A percentile compares a stretch with the other conserved stretches of the same genome.
Conservation (phyloP, 30 jellyfish, hydroid and myxozoan species). For the Morbakka virulenta region DNA sequence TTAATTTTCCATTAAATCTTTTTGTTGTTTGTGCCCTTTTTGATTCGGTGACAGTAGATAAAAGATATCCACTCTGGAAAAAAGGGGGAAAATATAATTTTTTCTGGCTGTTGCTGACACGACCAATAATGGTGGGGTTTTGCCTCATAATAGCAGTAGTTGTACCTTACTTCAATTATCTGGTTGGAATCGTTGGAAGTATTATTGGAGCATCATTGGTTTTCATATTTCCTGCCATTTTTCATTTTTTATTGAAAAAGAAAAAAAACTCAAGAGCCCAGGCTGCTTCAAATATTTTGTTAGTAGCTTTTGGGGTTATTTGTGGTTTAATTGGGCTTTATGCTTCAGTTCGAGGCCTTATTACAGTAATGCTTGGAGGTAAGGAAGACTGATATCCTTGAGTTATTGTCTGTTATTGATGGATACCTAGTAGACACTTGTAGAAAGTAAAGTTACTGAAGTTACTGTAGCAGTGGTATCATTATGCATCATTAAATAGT, state of each 20-base stretch:
- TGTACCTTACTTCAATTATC: slow-evolving; percentile 61
- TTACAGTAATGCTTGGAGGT: no score
- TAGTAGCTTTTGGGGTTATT: slow-evolving; percentile 27
- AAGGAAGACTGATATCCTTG: no score
- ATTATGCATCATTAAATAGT: no score
- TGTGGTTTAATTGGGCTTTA: slow-evolving; percentile 52
- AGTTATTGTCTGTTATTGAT: no score
- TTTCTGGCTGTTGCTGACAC: slow-evolving; percentile 56
- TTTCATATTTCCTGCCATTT: slow-evolving; percentile 48
- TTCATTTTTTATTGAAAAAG: slow-evolving; percentile 62
- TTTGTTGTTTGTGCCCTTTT: slow-evolving; percentile 58
- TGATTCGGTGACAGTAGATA: slow-evolving; percentile 40
- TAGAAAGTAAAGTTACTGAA: no score
- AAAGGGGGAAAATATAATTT: slow-evolving; percentile 48
- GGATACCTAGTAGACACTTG: no score
- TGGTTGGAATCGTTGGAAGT: slow-evolving; percentile 55
- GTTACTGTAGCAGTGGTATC: no score
- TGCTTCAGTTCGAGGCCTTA: slow-evolving; percentile 47
- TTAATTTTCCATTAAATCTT: slow-evolving; percentile 41
- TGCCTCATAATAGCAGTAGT: slow-evolving; percentile 46
- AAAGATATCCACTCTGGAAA: slow-evolving; percentile 2
- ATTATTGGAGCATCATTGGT: slow-evolving; percentile 53
- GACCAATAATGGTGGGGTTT: slow-evolving; percentile 38
- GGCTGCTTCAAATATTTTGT: slow-evolving; percentile 8
- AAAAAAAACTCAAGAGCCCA: not conserved